Percentiles rank a stretch among this genome's conserved stretches.
Conservation (phyloP, 2,113 vertebrate species). For the Prunella fulvescens region DNA sequence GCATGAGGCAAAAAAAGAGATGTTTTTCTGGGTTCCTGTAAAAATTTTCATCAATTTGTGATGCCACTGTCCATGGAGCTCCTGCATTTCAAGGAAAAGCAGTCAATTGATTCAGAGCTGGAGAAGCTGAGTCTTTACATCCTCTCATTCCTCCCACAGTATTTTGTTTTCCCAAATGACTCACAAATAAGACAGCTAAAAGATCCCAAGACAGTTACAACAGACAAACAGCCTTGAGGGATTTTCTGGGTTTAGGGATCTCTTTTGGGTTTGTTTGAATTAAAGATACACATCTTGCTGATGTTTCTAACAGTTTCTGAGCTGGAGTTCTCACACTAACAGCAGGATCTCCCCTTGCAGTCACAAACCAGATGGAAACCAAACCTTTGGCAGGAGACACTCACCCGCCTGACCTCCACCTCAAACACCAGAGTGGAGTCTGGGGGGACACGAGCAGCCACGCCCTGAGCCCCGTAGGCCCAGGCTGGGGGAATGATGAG, state of each 20-base stretch:
- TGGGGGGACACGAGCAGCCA: constrained; percentile 78
- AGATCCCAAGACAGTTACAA: background rate
- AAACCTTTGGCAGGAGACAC: background rate
- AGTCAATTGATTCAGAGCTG: background rate
- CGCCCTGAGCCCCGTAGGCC: constrained; percentile 85
- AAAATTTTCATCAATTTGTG: background rate
- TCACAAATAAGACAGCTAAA: background rate
- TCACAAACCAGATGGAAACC: background rate
- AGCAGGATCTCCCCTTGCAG: background rate
- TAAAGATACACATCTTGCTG: background rate
- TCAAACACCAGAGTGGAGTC: constrained; percentile 87
- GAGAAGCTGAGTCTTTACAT: background rate
- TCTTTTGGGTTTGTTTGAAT: background rate
- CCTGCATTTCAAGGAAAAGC: background rate
- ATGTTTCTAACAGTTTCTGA: background rate
- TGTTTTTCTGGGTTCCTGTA: background rate
- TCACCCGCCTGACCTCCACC: constrained; percentile 87
- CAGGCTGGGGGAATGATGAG: constrained; percentile 82
- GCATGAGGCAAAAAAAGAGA: accelerated
- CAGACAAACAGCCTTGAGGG: background rate
- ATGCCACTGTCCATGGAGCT: background rate
- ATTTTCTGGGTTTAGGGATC: background rate
- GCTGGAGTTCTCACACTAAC: background rate
- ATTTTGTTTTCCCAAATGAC: background rate
- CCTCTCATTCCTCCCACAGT: background rate